Evolutionary conservation across 2,113 vertebrate species (phyloP).

Genomic region (Ploceus nigricollis): DNA sequence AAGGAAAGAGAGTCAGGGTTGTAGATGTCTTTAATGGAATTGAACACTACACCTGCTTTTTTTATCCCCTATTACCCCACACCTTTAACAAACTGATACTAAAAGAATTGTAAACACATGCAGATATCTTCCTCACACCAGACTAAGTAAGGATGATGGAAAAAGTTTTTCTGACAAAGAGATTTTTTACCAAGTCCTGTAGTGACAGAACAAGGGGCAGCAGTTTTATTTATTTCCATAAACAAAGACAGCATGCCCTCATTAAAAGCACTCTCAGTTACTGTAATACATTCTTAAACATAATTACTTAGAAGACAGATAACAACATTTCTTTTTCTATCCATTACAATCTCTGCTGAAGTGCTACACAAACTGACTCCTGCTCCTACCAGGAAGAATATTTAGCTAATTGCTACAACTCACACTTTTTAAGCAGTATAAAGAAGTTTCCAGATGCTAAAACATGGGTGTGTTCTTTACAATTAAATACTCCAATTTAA

Average conservation of each 20-base stretch:
- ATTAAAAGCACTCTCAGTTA: not conserved
- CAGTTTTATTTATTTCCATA: not conserved
- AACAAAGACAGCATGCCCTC: not conserved
- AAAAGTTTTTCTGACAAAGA: not conserved
- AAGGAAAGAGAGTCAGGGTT: not conserved
- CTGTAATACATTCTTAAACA: not conserved
- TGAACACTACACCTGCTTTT: not conserved
- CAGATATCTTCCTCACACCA: not conserved
- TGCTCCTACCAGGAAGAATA: not conserved
- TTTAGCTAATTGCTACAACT: not conserved
- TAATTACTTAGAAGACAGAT: not conserved
- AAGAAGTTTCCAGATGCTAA: not conserved
- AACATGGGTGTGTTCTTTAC: not conserved
- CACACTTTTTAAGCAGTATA: not conserved
- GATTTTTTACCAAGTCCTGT: not conserved
- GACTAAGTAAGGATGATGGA: not conserved
- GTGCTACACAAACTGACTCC: not conserved
- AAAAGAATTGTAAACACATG: not conserved
- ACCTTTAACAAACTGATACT: not conserved
- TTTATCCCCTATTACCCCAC: not conserved
- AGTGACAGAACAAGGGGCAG: not conserved
- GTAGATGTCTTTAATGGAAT: not conserved
- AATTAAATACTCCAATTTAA: not conserved
- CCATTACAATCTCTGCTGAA: not conserved
- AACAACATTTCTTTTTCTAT: not conserved